Evolutionary conservation across 2,113 vertebrate genomes (phyloP).

Genomic region (Malurus alboscapulatus): DNA sequence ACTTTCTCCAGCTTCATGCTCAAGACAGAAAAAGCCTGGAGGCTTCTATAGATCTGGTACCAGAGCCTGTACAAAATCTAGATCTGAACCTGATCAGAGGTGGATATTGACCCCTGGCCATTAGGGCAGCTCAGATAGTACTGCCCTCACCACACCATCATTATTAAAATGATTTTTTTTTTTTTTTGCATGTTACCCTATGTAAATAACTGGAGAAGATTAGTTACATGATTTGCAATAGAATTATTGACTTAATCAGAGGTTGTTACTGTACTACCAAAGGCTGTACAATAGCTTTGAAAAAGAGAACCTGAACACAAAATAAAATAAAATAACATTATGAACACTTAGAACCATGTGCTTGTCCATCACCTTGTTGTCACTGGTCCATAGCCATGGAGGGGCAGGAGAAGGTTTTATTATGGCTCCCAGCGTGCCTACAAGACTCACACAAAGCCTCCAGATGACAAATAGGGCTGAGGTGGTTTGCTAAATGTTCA

Average conservation of each 20-base stretch:
- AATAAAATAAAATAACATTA: background rate
- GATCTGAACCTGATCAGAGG: background rate
- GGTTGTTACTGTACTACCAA: background rate
- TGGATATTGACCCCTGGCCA: background rate
- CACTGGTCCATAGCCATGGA: background rate
- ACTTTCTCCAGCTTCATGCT: background rate
- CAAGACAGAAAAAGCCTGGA: background rate
- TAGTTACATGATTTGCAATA: background rate
- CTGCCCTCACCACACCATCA: background rate
- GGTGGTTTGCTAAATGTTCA: background rate
- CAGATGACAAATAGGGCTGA: background rate
- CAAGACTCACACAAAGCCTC: background rate
- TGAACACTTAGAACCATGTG: background rate
- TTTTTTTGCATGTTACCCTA: background rate
- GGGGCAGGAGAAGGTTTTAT: background rate
- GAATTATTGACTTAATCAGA: background rate
- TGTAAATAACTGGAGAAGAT: background rate
- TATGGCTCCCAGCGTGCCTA: background rate
- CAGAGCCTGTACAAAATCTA: background rate
- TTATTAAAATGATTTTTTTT: background rate
- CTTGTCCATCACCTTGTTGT: background rate
- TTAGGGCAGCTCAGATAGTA: background rate
- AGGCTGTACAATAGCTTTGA: background rate
- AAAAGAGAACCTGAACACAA: background rate
- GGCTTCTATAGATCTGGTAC: background rate